Conservation (phyloP, 2,113 vertebrate genomes). For the Corythoichthys intestinalis region DNA sequence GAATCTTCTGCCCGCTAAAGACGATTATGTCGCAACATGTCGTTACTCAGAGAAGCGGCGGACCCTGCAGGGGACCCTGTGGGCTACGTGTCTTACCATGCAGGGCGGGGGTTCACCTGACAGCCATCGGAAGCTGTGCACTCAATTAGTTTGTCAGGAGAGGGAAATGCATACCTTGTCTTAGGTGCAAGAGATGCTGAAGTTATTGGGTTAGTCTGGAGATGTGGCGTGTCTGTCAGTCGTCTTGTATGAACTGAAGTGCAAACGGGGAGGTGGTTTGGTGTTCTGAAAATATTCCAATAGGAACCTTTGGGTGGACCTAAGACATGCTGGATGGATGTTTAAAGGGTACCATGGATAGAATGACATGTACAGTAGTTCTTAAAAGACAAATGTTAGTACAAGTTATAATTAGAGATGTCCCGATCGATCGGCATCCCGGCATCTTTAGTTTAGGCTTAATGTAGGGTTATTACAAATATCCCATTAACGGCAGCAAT, state of each 20-base stretch:
- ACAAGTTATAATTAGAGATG: no score
- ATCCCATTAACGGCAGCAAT: no score
- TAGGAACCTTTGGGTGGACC: not conserved
- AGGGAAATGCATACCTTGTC: slow-evolving; percentile 32
- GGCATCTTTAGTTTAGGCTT: no score
- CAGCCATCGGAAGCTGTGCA: slow-evolving; percentile 25
- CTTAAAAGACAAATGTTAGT: no score
- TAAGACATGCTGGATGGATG: no score
- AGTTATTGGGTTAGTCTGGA: not conserved
- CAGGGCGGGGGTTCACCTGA: slow-evolving; percentile 41
- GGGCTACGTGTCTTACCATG: slow-evolving; percentile 36
- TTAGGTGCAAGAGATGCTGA: not conserved
- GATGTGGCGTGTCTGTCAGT: not conserved
- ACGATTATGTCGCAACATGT: slow-evolving; percentile 77
- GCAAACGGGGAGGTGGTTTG: not conserved
- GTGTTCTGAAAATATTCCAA: not conserved
- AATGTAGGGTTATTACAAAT: no score
- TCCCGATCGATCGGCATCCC: no score
- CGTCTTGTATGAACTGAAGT: not conserved
- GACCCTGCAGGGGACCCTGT: slow-evolving; percentile 55
- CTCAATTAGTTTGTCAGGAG: slow-evolving; percentile 40
- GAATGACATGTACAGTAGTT: no score
- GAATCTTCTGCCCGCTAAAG: slow-evolving; percentile 69
- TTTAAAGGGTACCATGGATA: no score
- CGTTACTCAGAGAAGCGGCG: slow-evolving; percentile 64